Conservation (phyloP, 2,797 vertebrate genomes). For the Mormyrops boulengeri region DNA sequence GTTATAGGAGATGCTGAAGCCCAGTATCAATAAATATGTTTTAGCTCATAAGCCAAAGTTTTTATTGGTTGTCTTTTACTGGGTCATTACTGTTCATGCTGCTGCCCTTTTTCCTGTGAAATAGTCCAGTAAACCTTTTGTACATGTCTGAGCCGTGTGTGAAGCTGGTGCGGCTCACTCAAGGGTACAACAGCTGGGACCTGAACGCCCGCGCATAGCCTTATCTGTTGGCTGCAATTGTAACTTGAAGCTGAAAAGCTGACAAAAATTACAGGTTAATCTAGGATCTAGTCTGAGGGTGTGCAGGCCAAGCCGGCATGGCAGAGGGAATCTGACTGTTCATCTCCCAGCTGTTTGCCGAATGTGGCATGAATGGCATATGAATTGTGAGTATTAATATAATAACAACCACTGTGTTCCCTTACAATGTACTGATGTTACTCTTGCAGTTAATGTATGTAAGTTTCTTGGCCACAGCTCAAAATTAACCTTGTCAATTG, state of each 20-base stretch:
- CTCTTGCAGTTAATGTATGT: not conserved
- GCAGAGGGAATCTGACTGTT: not conserved
- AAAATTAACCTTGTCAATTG: not conserved
- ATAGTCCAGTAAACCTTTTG: not conserved
- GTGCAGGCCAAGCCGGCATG: not conserved
- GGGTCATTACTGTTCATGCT: not conserved
- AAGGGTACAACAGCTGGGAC: not conserved
- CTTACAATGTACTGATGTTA: not conserved
- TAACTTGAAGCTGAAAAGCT: not conserved
- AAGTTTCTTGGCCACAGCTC: not conserved
- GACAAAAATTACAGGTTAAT: not conserved
- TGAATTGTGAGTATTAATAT: not conserved
- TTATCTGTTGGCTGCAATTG: not conserved
- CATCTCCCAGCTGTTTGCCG: not conserved
- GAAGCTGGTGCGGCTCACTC: not conserved
- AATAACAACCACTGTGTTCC: not conserved
- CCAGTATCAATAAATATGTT: not conserved
- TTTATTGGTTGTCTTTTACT: not conserved
- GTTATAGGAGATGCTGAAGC: not conserved
- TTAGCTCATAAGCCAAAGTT: not conserved
- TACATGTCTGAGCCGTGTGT: not conserved
- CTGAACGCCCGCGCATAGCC: not conserved
- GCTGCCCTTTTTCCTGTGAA: not conserved
- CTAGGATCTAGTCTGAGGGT: not conserved
- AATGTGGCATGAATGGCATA: not conserved